Conservation (phyloP, 2,113 vertebrate species). For the Lasiurus cinereus region DNA sequence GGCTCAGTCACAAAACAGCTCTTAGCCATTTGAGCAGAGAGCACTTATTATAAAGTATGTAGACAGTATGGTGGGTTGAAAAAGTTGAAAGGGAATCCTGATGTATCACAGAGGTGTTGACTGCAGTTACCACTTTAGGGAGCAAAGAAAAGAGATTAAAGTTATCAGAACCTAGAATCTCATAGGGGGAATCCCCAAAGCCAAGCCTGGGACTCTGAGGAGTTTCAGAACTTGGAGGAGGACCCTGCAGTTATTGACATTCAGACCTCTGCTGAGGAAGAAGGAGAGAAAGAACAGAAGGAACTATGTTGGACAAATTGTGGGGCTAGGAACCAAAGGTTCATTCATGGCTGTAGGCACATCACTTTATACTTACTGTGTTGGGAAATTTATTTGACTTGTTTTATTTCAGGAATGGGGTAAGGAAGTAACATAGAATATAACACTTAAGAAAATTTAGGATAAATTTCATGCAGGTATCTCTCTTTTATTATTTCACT, state of each 20-base stretch:
- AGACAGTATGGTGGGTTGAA: neutral
- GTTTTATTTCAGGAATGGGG: neutral
- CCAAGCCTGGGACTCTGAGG: neutral
- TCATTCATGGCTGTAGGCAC: neutral
- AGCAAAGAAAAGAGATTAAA: neutral
- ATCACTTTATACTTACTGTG: neutral
- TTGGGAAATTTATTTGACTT: conserved; percentile 38
- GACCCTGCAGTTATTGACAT: neutral
- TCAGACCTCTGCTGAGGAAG: neutral
- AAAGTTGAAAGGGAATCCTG: neutral
- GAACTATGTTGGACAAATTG: neutral
- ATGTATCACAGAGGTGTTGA: neutral
- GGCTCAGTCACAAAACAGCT: neutral
- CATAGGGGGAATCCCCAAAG: neutral
- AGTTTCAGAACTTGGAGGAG: neutral
- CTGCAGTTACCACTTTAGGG: neutral
- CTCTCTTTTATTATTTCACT: neutral
- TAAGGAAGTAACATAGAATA: neutral
- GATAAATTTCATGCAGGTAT: neutral
- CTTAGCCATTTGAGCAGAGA: neutral
- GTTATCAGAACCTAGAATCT: neutral
- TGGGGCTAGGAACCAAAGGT: neutral
- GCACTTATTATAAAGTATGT: neutral
- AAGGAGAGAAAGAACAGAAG: neutral
- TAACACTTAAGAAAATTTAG: neutral